Evolutionary conservation across 1,140 invertebrate genomes (phyloP).

Genomic region (Macrosteles quadrilineatus): DNA sequence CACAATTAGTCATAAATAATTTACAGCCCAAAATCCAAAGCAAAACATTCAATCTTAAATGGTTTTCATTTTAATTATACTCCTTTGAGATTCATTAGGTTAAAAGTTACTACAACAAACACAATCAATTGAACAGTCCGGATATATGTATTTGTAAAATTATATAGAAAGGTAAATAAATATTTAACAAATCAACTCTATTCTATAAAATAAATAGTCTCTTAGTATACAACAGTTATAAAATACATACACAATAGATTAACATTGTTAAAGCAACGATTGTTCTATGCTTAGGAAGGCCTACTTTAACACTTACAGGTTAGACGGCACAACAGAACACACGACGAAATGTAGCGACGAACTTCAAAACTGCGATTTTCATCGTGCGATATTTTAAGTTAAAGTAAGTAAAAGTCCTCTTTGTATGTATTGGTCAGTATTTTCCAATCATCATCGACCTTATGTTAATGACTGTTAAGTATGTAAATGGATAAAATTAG

Average conservation of each 20-base stretch:
- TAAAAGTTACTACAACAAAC: no score
- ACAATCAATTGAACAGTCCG: no score
- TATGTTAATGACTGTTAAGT: not conserved
- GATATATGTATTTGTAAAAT: no score
- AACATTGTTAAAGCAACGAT: not conserved
- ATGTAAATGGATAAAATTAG: not conserved
- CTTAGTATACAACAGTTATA: not conserved
- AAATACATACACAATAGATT: not conserved
- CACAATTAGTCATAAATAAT: no score
- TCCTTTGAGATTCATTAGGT: no score
- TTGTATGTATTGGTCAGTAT: not conserved
- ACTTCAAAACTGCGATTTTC: not conserved
- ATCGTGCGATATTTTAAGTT: not conserved
- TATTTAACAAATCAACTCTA: not conserved
- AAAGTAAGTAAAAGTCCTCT: not conserved
- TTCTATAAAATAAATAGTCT: not conserved
- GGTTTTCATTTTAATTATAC: no score
- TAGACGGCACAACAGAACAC: no score
- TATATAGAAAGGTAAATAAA: no score
- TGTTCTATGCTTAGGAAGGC: conserved; percentile 7
- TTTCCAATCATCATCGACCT: not conserved
- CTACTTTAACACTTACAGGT: not conserved
- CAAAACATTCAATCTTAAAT: no score
- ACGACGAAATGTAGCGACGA: no score
- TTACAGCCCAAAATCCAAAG: no score